These are phyloP conservation scores for Brenthis ino DNA, from an alignment of 2,888 invertebrate species.

Conservation along the genomic window DNA sequence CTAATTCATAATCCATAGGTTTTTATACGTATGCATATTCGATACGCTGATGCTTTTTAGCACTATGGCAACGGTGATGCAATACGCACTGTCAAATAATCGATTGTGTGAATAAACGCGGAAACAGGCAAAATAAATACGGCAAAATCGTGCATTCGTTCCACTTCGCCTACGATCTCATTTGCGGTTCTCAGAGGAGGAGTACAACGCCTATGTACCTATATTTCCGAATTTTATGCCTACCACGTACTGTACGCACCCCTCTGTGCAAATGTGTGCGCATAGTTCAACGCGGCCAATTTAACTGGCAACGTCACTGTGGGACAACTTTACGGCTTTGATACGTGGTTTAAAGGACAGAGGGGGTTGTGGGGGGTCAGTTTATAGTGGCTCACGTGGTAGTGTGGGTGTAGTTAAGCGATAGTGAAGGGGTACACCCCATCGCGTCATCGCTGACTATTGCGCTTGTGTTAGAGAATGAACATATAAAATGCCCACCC, in stretches of 20 bases:
- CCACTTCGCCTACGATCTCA: constrained; percentile 69
- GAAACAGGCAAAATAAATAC: constrained; percentile 48
- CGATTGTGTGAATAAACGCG: constrained; percentile 32
- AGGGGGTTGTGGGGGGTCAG: constrained; percentile 49
- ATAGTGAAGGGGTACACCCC: constrained; percentile 72
- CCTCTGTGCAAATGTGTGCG: constrained; percentile 49
- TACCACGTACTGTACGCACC: constrained; percentile 56
- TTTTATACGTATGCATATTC: constrained; percentile 4
- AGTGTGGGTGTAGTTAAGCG: constrained; percentile 70
- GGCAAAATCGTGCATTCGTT: constrained; percentile 70
- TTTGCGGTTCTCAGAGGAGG: constrained; percentile 67
- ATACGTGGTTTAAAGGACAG: constrained; percentile 31
- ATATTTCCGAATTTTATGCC: constrained; percentile 80
- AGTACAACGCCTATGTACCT: constrained; percentile 62
- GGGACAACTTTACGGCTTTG: constrained; percentile 41
- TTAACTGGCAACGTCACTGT: constrained; percentile 51
- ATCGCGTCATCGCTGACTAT: constrained; percentile 76
- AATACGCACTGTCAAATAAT: constrained; percentile 27
- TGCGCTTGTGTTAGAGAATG: constrained; percentile 77
- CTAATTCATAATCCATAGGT: constrained; percentile 2
- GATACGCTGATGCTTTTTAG: constrained; percentile 16
- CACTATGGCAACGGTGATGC: constrained; percentile 7
- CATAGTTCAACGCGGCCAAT: constrained; percentile 61
- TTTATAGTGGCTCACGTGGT: constrained; percentile 44
- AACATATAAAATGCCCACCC: constrained; percentile 78